Evolutionary conservation across 2,113 vertebrate species (phyloP).

Genomic region (Apteryx mantelli): DNA sequence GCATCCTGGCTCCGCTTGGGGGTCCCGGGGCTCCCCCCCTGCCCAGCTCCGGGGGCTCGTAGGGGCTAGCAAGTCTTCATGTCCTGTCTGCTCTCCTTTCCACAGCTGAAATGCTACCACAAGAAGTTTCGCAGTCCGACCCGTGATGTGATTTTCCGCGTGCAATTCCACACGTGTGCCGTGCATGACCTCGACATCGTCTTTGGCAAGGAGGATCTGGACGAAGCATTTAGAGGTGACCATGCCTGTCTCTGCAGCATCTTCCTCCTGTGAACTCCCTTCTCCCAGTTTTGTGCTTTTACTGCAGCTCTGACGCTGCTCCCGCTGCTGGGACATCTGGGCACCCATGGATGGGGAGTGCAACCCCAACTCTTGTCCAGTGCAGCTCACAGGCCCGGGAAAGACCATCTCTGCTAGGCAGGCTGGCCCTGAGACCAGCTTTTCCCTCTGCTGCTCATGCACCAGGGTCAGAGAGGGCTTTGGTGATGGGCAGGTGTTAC

Average conservation of each 20-base stretch:
- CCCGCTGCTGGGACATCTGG: neutral
- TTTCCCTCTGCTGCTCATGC: neutral
- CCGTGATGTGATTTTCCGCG: conserved; percentile 93
- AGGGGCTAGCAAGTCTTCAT: neutral
- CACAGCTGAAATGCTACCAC: conserved; percentile 96
- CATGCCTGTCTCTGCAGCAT: accelerated
- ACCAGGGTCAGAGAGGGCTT: neutral
- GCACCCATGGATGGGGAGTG: too few relatives aligned
- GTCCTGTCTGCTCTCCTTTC: accelerated
- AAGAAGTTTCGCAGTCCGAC: conserved; percentile 91
- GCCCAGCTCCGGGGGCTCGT: neutral
- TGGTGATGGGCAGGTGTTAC: neutral
- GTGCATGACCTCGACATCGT: conserved; percentile 92
- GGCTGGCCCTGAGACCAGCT: neutral
- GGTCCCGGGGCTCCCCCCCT: neutral
- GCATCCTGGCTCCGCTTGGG: neutral
- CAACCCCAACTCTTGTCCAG: neutral
- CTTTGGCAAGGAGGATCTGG: conserved; percentile 95
- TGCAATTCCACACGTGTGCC: conserved; percentile 97
- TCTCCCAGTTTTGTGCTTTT: neutral
- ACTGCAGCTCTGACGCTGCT: neutral
- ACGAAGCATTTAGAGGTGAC: conserved; percentile 95
- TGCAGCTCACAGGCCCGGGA: neutral
- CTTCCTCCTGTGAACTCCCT: neutral
- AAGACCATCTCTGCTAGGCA: neutral